phyloP scores from a whole-genome alignment of 2,888 invertebrate species.

The Hypselothyrea guttata region DNA sequence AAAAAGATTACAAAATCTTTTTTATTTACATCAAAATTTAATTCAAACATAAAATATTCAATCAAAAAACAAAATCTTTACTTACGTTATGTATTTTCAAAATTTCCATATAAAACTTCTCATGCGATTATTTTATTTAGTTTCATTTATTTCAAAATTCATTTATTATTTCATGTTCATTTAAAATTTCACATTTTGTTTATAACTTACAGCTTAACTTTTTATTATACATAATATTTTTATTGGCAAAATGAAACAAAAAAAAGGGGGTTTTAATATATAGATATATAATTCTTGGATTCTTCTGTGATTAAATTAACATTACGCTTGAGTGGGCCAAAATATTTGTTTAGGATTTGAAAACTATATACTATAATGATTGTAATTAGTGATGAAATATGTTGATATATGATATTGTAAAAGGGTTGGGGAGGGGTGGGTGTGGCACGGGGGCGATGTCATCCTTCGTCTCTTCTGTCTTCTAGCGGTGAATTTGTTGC shows the following conservation, averaged over 20 bases:
- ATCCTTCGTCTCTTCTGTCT: background rate
- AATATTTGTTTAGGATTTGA: constrained; percentile 4
- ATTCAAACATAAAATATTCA: no score
- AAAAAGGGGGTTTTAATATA: no score
- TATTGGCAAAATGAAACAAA: no score
- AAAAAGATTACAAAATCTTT: no score
- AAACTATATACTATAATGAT: constrained; percentile 24
- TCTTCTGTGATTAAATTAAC: constrained; percentile 5
- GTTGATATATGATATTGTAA: constrained; percentile 20
- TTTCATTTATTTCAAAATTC: constrained; percentile 52
- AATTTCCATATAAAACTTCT: background rate
- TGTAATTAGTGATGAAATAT: constrained; percentile 22
- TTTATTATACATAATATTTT: constrained; percentile 26
- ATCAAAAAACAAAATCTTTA: no score
- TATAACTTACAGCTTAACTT: constrained; percentile 31
- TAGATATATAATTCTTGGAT: constrained; percentile 18
- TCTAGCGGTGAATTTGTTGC: background rate
- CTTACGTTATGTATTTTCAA: no score
- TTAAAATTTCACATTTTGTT: constrained; percentile 41
- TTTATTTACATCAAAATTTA: no score
- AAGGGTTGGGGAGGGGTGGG: constrained; percentile 5
- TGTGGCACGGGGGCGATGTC: no score
- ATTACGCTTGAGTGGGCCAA: constrained; percentile 9
- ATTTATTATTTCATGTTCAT: constrained; percentile 39
- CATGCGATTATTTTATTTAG: constrained; percentile 25